Evolutionary conservation across 2,113 vertebrate genomes (phyloP).

Genomic region (Neoarius graeffei): DNA sequence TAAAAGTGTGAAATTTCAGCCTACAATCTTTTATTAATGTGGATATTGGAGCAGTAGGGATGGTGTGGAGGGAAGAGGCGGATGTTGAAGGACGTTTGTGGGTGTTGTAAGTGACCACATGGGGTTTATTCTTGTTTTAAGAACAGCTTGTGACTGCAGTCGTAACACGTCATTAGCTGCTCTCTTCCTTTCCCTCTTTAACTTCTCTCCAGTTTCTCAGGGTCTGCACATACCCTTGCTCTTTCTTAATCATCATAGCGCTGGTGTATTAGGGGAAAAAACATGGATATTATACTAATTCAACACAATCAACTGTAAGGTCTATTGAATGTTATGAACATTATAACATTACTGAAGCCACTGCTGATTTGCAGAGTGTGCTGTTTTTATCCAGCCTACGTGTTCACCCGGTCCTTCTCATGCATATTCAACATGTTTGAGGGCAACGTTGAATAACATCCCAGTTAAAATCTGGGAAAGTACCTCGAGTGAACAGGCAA

Average conservation of each 20-base stretch:
- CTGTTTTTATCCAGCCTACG: not conserved
- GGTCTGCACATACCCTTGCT: not conserved
- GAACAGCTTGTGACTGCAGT: slow-evolving; percentile 38
- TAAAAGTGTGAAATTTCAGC: not conserved
- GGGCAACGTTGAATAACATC: not conserved
- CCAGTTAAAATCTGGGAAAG: not conserved
- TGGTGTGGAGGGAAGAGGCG: not conserved
- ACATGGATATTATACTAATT: not conserved
- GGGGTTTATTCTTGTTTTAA: slow-evolving; percentile 31
- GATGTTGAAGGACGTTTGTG: not conserved
- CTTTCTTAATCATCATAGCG: not conserved
- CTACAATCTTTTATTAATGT: not conserved
- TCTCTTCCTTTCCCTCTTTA: not conserved
- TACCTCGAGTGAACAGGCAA: not conserved
- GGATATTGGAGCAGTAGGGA: not conserved
- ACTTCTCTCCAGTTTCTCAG: slow-evolving; percentile 11
- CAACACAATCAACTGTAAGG: not conserved
- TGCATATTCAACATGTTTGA: not conserved
- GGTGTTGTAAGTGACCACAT: not conserved
- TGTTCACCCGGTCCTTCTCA: not conserved
- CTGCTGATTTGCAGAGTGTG: not conserved
- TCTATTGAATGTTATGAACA: not conserved
- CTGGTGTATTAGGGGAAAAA: not conserved
- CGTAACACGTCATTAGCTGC: not conserved
- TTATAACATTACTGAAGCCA: not conserved